These are phyloP conservation scores for Scolopax mira DNA, from an alignment of 2,113 vertebrate species.

Conservation along the genomic window DNA sequence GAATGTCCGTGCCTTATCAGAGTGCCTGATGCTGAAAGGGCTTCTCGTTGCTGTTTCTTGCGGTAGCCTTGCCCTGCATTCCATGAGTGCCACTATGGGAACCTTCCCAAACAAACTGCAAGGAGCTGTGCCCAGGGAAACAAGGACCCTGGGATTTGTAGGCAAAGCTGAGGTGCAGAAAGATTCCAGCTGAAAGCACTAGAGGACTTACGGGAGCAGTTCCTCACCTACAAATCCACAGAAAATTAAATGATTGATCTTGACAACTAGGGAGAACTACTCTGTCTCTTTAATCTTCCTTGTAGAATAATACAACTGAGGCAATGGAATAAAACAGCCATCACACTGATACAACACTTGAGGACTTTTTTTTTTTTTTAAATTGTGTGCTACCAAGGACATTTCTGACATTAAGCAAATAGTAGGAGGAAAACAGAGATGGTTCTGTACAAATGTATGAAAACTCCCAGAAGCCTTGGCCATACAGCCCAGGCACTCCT, in stretches of 20 bases:
- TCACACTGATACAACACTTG: background rate
- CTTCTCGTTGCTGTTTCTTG: background rate
- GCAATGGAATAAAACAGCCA: background rate
- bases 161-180: background rate
- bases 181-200: slow-evolving; percentile 1
- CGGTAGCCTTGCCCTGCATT: background rate
- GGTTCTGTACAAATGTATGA: background rate
- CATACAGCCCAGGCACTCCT: background rate
- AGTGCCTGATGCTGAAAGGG: background rate
- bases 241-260: slow-evolving; percentile 49
- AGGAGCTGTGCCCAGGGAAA: background rate
- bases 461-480: background rate
- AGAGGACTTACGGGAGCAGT: background rate
- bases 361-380: background rate
- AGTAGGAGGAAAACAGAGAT: background rate
- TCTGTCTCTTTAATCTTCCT: slow-evolving; percentile 33
- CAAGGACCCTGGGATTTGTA: background rate
- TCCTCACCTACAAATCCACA: slow-evolving; percentile 31
- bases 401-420: background rate
- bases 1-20: background rate
- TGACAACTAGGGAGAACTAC: background rate
- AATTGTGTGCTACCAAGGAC: background rate
- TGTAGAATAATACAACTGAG: background rate
- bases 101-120: background rate
- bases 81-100: too few relatives aligned